Evolutionary conservation across 2,888 invertebrate species (phyloP), one percentile per base, ranked within the genome.

Genomic region (Crocallis elinguaria): DNA sequence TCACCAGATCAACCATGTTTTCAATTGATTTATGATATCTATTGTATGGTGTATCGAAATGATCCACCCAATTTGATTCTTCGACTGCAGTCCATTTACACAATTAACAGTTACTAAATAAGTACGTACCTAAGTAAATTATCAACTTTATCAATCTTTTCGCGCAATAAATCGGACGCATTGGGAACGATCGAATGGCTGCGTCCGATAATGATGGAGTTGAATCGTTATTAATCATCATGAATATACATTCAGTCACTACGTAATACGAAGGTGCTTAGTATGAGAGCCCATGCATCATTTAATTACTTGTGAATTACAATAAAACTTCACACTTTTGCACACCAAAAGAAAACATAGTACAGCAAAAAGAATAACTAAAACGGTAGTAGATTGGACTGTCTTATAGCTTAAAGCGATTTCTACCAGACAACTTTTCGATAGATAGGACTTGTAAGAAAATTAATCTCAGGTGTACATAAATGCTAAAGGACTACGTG

Each of bases 141-240:
- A 54, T 41, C 52, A 14, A 54, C 44, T 52, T n/a, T 59, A 59
- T 64, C 55, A 57, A 64, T 56, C 57, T 44, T 32, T 50, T 51
- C 70, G 64, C 59, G 70, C 71, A 67, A 70, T 36, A 48, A 48
- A 42, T 48, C 43, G 44, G 63, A 66, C 71, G 62, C 72, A 75
- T 73, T 62, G 69, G 73, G 70, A 64, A 69, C 72, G 69, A 66
- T 52, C 46, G 35, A 65, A 54, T 60, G 67, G 41, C 54, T 68
- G 67, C 60, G 49, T 60, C 50, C 58, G 57, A 51, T 55, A 64
- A 59, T 54, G 50, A 57, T 59, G 44, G 55, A 59, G 60, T 58
- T 38, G 60, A 52, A 48, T 60, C 43, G 42, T 43, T 51, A 50
- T 55, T 62, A 54, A 49, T 32, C 46, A 42, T 54, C 48, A 51